phyloP scores from a whole-genome alignment of 2,888 invertebrate species.

The Celastrina argiolus region DNA sequence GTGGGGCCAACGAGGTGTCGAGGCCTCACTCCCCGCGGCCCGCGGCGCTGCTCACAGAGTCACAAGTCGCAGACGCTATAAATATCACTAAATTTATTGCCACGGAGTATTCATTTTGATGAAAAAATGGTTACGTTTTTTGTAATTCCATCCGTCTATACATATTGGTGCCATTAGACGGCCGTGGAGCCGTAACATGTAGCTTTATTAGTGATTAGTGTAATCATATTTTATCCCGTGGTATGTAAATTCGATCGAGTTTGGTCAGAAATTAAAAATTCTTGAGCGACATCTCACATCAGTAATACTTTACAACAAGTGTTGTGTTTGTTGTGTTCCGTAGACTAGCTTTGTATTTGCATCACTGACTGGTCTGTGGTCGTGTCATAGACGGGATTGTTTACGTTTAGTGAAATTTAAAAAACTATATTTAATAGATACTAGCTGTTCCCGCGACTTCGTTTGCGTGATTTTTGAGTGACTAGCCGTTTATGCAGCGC shows the following conservation, averaged over 20 bases:
- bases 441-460: too few relatives aligned
- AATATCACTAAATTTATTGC: not conserved
- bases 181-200: not conserved
- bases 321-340: not conserved
- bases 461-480: too few relatives aligned
- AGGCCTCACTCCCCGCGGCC: not conserved
- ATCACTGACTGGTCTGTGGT: too few relatives aligned
- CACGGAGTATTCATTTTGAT: conserved; percentile 4
- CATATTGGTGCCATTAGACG: conserved; percentile 26
- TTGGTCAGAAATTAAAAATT: not conserved
- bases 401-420: too few relatives aligned
- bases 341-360: too few relatives aligned
- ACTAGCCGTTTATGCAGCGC: too few relatives aligned
- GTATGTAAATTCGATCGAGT: conserved; percentile 2
- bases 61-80: not conserved
- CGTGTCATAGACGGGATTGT: too few relatives aligned
- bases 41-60: conserved; percentile 9
- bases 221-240: not conserved
- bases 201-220: conserved; percentile 5
- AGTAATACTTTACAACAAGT: not conserved
- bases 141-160: not conserved
- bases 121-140: conserved; percentile 2
- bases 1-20: too few relatives aligned
- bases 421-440: too few relatives aligned
- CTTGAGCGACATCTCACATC: too few relatives aligned